Conservation (phyloP, 92 coral and sea anemone genomes). For the Zoanthus sansibaricus region DNA sequence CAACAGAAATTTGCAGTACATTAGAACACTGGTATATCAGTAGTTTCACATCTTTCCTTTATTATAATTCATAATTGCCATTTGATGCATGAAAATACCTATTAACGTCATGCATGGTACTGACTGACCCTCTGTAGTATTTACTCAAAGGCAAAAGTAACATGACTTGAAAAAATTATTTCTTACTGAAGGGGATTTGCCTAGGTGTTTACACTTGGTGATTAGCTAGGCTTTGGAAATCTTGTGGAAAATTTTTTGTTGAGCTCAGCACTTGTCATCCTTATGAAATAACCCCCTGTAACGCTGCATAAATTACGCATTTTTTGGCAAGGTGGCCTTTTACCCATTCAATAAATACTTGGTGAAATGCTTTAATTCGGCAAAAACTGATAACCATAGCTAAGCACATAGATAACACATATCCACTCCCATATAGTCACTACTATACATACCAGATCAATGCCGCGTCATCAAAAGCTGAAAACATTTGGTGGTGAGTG, state of each 20-base stretch:
- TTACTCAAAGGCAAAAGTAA: neutral
- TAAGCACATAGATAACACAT: constrained; percentile 34
- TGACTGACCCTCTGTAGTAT: neutral
- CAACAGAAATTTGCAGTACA: neutral
- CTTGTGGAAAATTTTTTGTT: neutral
- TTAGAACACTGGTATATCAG: too few species aligned
- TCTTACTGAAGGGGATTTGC: constrained; percentile 12
- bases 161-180: constrained; percentile 25
- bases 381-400: constrained; percentile 35
- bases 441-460: constrained; percentile 36
- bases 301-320: constrained; percentile 14
- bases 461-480: constrained; percentile 26
- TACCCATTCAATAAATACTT: constrained; percentile 25
- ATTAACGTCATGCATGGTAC: constrained; percentile 12
- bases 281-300: constrained; percentile 22
- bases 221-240: neutral
- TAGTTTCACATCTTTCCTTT: too few species aligned
- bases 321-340: constrained; percentile 4
- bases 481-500: constrained; percentile 24
- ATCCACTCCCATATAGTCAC: constrained; percentile 23
- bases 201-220: constrained; percentile 17
- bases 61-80: too few species aligned
- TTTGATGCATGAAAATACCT: neutral
- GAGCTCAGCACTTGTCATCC: constrained; percentile 15
- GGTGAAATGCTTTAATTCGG: constrained; percentile 22